Evolutionary conservation across 2,888 invertebrate species (phyloP), one percentile per base, ranked within the genome.

Genomic region (Epiblema foenella): DNA sequence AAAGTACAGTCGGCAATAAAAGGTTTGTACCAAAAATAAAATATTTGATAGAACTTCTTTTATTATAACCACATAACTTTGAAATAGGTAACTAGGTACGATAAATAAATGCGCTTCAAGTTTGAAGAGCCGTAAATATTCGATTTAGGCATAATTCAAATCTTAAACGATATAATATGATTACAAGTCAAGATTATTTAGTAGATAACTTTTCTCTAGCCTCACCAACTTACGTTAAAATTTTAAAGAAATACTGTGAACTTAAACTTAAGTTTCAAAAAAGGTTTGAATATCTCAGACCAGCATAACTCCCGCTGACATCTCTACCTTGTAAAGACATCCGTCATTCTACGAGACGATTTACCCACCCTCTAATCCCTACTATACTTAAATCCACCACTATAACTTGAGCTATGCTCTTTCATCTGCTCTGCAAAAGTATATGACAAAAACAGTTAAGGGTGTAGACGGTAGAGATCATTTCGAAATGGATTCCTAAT

Each of bases 241-340:
- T 42, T 2, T 12, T 42, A 42, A 42, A 12, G 42, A 12, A 42
- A 42, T 42, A 3, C 1, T n/a, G n/a, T n/a, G n/a, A n/a, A n/a
- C n/a, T n/a, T n/a, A n/a, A n/a, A n/a, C n/a, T n/a, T n/a, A n/a
- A n/a, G n/a, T n/a, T n/a, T 3, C 20, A n/a, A 12, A 12, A 17
- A 63, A 79, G 81, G 69, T 86, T 91, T 91, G 87, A 80, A 80
- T 81, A 78, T 29, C 84, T 52, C 66, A 67, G 75, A 54, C 54
- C 71, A 66, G 69, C 65, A 72, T 83, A 81, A 85, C 82, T 84
- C 78, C 78, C 74, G 82, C 81, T 88, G 89, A 92, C 92, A 92
- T 84, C 85, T 85, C 78, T 82, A 82, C 85, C 90, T 90, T 90
- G 93, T 93, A 91, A 91, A 92, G 89, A 86, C 89, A 92, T 93